phyloP scores from a whole-genome alignment of 2,113 vertebrate species.

The Ardeotis arabs region DNA sequence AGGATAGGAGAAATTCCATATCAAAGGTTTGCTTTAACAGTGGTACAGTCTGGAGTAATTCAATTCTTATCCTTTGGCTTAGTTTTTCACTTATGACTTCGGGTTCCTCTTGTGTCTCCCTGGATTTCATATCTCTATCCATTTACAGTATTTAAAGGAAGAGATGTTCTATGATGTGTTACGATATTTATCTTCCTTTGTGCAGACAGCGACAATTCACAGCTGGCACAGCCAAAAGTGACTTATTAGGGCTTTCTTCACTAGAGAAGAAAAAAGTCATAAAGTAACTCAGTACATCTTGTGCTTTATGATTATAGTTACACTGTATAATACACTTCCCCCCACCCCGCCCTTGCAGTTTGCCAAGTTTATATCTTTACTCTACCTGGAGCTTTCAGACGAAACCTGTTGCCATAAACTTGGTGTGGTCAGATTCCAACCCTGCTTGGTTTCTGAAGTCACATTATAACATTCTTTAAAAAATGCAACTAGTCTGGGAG shows the following conservation, averaged over 20 bases:
- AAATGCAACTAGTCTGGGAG: background rate
- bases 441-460: background rate
- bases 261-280: conserved; percentile 34
- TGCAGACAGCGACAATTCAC: conserved; percentile 55
- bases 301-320: conserved; percentile 55
- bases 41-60: background rate
- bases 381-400: background rate
- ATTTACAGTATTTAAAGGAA: conserved; percentile 50
- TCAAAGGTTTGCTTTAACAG: background rate
- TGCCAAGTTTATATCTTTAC: background rate
- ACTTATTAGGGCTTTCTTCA: conserved; percentile 60
- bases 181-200: conserved; percentile 60
- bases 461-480: background rate
- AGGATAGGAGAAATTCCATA: background rate
- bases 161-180: conserved; percentile 33
- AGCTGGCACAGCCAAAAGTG: conserved; percentile 46
- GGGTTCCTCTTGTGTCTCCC: background rate
- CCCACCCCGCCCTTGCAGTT: background rate
- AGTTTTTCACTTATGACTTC: conserved; percentile 8
- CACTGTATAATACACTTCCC: background rate
- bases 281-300: conserved; percentile 48
- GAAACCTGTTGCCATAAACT: background rate
- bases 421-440: background rate
- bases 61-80: background rate
- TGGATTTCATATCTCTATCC: conserved; percentile 43